These are phyloP conservation scores for Copsychus sechellarum DNA, from an alignment of 2,113 vertebrate species.

Conservation along the genomic window DNA sequence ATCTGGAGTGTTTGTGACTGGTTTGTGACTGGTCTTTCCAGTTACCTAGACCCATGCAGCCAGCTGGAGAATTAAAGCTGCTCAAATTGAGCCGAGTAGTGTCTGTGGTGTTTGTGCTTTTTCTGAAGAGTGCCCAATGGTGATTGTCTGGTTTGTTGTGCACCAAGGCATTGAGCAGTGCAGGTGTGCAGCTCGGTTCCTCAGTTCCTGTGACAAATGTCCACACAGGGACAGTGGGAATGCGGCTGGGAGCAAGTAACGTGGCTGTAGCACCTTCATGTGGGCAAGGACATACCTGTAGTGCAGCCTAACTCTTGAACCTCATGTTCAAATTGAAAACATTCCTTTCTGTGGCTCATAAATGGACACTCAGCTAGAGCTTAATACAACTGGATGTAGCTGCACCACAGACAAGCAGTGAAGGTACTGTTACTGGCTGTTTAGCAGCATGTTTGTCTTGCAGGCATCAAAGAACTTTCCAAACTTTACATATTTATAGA, in stretches of 20 bases:
- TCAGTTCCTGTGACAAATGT: neutral
- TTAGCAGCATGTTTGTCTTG: neutral
- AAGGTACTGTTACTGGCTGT: neutral
- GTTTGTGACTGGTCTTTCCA: neutral
- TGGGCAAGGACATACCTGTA: neutral
- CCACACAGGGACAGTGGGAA: neutral
- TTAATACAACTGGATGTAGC: neutral
- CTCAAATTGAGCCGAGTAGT: neutral
- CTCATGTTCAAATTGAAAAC: neutral
- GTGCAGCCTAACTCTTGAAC: neutral
- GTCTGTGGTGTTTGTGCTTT: neutral
- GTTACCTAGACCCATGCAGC: neutral
- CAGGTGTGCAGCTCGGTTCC: neutral
- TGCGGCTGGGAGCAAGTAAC: too few relatives aligned
- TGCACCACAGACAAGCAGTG: neutral
- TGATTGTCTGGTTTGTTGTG: neutral
- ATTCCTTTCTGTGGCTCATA: neutral
- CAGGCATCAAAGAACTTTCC: neutral
- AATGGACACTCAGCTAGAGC: neutral
- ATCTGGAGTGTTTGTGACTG: neutral
- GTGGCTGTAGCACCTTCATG: neutral
- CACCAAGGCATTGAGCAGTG: fast-evolving
- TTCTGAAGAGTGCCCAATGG: neutral
- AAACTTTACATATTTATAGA: neutral
- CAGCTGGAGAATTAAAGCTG: neutral